Base-by-base conservation (phyloP, 2,797 vertebrate species). In the Xerus rutilus region DNA sequence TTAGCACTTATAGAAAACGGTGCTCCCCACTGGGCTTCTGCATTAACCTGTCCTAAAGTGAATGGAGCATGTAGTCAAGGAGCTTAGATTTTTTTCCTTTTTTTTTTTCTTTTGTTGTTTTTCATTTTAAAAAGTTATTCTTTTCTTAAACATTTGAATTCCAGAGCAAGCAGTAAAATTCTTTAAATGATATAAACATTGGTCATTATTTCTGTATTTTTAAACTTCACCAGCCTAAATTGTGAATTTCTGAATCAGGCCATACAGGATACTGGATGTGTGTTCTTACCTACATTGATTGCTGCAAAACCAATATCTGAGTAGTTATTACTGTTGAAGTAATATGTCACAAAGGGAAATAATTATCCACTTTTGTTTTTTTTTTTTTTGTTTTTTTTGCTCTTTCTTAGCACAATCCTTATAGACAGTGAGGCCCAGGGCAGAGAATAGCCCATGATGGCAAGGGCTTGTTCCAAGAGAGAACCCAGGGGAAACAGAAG, bases 1-100 rank as follows among this genome's bases (percentile, higher is more conserved):
- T 94, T 90, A 93, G 89, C 89, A 59, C 91, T 96, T 96, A 62
- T 74, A 89, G 94, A 89, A 91, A 92, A 59, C 0, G 0, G 32
- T 92, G 30, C 72, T 95, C 52, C 95, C 94, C 32, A 67, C 81
- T 39, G 70, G 69, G 92, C 59, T 65, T 90, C 20, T 49, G 77
- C 0, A 1, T 91, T 91, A 89, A 74, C 93, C 87, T 54, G 32
- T 93, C 81, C 52, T 86, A 15, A 92, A 82, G 45, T 62, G 93
- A 93, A 77, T 81, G 47, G 49, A 57, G 54, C 86, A 9, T 84
- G n/a, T 28, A 59, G 21, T 43, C 13, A 39, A 94, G 43, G 70
- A 94, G 49, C 78, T 95, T 73, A 7, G 0, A 5, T 23, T 72
- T 91, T 81, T 52, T 28, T 30, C 5, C 5, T 12, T 11, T 15